Evolutionary conservation across 2,113 vertebrate species (phyloP).

Genomic region (Dicentrarchus labrax): DNA sequence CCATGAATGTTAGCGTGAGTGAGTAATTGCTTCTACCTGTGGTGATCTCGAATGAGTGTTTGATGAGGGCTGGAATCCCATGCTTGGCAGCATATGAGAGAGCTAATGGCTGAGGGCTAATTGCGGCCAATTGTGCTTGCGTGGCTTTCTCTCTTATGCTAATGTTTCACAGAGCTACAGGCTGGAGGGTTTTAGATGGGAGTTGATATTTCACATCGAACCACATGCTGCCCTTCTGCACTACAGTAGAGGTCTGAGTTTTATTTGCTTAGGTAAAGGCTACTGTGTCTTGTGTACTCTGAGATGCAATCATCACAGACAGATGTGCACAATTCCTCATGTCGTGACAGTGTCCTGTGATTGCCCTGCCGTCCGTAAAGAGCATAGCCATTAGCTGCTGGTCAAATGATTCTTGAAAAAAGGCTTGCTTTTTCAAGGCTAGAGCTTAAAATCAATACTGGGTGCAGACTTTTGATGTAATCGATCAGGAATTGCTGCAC

Average conservation of each 20-base stretch:
- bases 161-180: constrained; percentile 65
- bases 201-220: constrained; percentile 62
- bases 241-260: not conserved
- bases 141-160: constrained; percentile 59
- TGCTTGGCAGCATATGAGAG: constrained; percentile 76
- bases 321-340: constrained; percentile 32
- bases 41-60: constrained; percentile 63
- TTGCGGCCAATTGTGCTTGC: constrained; percentile 74
- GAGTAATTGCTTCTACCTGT: constrained; percentile 80
- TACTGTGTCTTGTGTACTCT: not conserved
- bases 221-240: constrained; percentile 43
- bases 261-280: constrained; percentile 19
- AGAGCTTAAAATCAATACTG: constrained; percentile 13
- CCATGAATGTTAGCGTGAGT: constrained; percentile 59
- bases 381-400: not conserved
- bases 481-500: not conserved
- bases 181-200: constrained; percentile 60
- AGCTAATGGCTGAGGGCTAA: constrained; percentile 76
- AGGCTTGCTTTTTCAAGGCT: not conserved
- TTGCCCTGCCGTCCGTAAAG: not conserved
- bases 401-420: not conserved
- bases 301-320: constrained; percentile 27
- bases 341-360: constrained; percentile 5
- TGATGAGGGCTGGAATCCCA: constrained; percentile 71
- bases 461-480: not conserved